Percentiles rank a stretch among this genome's conserved stretches.
Evolutionary conservation across 2,113 vertebrate genomes (phyloP).

Genomic region (Colius striatus): DNA sequence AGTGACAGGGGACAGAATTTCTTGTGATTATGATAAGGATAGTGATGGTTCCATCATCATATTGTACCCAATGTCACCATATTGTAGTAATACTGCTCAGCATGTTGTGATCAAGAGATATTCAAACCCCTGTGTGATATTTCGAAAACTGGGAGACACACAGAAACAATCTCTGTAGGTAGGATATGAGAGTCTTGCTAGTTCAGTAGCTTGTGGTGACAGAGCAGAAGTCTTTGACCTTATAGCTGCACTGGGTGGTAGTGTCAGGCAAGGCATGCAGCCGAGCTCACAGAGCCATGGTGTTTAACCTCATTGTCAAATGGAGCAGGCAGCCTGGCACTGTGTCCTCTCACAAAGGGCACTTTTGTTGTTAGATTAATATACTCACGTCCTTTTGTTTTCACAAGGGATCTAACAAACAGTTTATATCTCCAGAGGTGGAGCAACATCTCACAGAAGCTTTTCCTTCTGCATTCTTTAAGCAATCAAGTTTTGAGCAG

Average conservation of each 20-base stretch:
- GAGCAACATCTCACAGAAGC: constrained; percentile 1
- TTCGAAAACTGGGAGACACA: not conserved
- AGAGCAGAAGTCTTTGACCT: not conserved
- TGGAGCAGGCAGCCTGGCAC: constrained; percentile 60
- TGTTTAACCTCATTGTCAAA: constrained; percentile 59
- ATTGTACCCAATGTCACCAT: rapidly evolving
- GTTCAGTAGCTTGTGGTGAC: not conserved
- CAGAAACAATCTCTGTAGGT: not conserved
- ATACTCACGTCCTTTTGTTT: constrained; percentile 50
- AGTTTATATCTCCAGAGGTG: constrained; percentile 36
- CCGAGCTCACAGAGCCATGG: not conserved
- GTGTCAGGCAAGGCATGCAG: constrained; percentile 37
- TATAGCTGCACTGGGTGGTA: not conserved
- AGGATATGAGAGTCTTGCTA: not conserved
- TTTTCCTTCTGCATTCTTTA: not conserved
- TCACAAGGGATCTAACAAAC: constrained; percentile 54
- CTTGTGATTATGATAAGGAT: not conserved
- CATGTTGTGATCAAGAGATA: not conserved
- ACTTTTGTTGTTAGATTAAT: constrained; percentile 48
- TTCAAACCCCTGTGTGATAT: not conserved
- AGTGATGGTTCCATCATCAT: not conserved
- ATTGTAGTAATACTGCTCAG: not conserved
- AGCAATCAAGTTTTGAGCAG: not conserved
- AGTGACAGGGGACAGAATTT: not conserved
- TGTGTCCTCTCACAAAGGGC: constrained; percentile 44